Percentiles rank a stretch among this genome's conserved stretches.
phyloP scores from a whole-genome alignment of 2,113 vertebrate species.

The Pluvianellus socialis region DNA sequence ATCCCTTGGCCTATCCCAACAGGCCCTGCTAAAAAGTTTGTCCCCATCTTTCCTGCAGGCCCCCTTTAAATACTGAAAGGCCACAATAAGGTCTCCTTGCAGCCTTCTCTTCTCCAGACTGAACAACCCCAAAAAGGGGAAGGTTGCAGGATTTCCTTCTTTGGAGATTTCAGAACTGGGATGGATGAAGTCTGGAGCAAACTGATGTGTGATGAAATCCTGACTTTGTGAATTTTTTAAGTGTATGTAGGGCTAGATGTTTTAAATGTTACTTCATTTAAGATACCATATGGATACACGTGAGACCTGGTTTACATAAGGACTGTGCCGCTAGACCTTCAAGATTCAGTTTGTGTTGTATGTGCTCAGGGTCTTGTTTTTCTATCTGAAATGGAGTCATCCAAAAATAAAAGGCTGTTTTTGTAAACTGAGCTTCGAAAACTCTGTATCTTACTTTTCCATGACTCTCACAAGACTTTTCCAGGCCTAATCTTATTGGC shows the following conservation, averaged over 20 bases:
- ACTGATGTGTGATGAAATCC: neutral
- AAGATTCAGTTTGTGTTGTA: neutral
- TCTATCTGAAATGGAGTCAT: neutral
- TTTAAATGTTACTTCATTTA: neutral
- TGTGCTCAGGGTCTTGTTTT: neutral
- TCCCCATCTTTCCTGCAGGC: neutral
- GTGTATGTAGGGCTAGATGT: neutral
- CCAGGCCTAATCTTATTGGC: neutral
- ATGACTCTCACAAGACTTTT: neutral
- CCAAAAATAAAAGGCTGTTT: neutral
- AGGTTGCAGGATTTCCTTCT: neutral
- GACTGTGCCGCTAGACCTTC: neutral
- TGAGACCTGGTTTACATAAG: neutral
- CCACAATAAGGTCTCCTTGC: accelerated
- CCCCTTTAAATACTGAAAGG: neutral
- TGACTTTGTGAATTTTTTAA: neutral
- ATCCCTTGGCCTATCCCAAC: neutral
- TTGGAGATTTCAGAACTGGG: neutral
- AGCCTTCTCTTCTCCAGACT: neutral
- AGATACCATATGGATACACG: neutral
- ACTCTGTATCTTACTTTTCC: neutral
- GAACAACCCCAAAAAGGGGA: neutral
- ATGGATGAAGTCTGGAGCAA: neutral
- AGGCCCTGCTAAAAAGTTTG: neutral
- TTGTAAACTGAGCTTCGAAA: neutral